Conservation (phyloP, 2,113 vertebrate species). For the Periophthalmodon schlosseri region DNA sequence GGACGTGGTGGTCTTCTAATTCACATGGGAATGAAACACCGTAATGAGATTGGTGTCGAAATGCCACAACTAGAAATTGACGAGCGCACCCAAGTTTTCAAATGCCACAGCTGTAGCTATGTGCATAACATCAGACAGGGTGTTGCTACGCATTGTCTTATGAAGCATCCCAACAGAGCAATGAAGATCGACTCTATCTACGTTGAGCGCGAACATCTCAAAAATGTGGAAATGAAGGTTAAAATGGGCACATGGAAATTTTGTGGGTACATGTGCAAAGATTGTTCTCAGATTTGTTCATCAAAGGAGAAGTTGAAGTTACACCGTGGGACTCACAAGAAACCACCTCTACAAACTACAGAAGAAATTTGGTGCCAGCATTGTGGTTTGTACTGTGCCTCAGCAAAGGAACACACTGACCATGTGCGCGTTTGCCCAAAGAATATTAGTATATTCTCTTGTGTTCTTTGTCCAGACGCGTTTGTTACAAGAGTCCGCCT, state of each 20-base stretch:
- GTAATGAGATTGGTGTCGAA: slow-evolving; percentile 67
- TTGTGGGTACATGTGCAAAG: slow-evolving; percentile 85
- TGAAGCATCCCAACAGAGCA: slow-evolving; percentile 78
- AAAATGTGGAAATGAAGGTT: slow-evolving; percentile 64
- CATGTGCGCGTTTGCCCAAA: slow-evolving; percentile 85
- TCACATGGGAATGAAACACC: slow-evolving; percentile 86
- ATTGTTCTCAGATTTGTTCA: slow-evolving; percentile 81
- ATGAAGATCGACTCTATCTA: slow-evolving; percentile 83
- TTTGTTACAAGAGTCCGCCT: slow-evolving; percentile 82
- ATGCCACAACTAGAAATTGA: slow-evolving; percentile 30
- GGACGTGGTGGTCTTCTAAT: slow-evolving; percentile 78
- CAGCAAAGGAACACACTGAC: slow-evolving; percentile 80
- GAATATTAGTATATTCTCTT: slow-evolving; percentile 77
- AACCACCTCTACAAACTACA: slow-evolving; percentile 66
- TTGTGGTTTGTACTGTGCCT: slow-evolving; percentile 83
- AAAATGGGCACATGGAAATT: slow-evolving; percentile 79
- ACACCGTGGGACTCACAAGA: slow-evolving; percentile 83
- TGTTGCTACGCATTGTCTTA: slow-evolving; percentile 87
- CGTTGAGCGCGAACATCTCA: slow-evolving; percentile 77
- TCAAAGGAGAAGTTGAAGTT: slow-evolving; percentile 82
- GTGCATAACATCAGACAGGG: slow-evolving; percentile 85
- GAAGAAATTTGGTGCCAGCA: slow-evolving; percentile 81
- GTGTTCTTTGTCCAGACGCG: slow-evolving; percentile 81
- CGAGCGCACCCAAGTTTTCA: slow-evolving; percentile 69
- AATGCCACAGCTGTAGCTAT: slow-evolving; percentile 87